These are phyloP conservation scores for Bembecia ichneumoniformis DNA, from an alignment of 2,888 invertebrate genomes.

Conservation along the genomic window DNA sequence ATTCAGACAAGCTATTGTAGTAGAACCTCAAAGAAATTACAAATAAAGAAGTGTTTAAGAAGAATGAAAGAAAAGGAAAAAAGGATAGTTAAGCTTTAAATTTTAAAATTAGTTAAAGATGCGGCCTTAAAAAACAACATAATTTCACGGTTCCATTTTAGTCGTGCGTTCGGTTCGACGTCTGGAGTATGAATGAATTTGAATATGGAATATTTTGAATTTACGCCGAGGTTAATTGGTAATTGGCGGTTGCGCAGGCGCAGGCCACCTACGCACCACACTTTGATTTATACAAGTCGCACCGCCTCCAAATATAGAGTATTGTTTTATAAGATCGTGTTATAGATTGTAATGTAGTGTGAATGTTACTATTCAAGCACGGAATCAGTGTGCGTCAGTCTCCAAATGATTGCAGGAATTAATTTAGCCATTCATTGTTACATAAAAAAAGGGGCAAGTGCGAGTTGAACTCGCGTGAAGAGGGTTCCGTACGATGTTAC, in stretches of 20 bases:
- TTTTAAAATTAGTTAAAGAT: no score
- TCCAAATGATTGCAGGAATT: no score
- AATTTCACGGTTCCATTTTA: slow-evolving; percentile 38
- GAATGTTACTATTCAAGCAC: slow-evolving; percentile 5
- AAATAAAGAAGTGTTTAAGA: no score
- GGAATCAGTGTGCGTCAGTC: no score
- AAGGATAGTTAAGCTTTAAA: no score
- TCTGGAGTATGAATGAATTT: slow-evolving; percentile 40
- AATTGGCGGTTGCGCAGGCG: slow-evolving; percentile 43
- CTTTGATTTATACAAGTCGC: slow-evolving; percentile 50
- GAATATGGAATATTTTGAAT: slow-evolving; percentile 37
- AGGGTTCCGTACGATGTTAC: no score
- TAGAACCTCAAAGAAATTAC: no score
- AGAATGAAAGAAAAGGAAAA: no score
- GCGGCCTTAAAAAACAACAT: not conserved
- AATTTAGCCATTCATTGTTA: no score
- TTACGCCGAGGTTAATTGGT: slow-evolving; percentile 51
- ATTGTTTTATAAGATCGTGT: slow-evolving; percentile 25
- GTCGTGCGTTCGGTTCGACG: slow-evolving; percentile 26
- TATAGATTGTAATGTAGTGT: not conserved
- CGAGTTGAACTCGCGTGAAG: no score
- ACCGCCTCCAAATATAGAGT: slow-evolving; percentile 46
- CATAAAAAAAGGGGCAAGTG: no score
- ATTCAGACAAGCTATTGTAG: no score
- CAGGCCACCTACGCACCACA: slow-evolving; percentile 51